phyloP scores from a whole-genome alignment of 2,888 invertebrate species.

The Oscheius sp. region DNA sequence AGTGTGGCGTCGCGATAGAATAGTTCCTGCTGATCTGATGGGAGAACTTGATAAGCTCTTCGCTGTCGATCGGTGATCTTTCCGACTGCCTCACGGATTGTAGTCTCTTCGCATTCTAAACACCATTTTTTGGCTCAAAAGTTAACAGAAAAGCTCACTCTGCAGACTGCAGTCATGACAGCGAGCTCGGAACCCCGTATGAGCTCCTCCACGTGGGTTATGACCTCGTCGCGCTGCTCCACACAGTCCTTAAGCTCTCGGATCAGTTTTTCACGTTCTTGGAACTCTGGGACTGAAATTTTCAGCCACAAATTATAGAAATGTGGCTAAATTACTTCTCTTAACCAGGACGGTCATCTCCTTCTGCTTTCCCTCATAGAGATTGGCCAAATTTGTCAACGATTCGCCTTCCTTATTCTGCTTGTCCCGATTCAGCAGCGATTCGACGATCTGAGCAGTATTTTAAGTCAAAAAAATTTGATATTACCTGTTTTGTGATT shows the following conservation, averaged over 20 bases:
- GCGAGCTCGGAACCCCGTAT: slow-evolving; percentile 59
- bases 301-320: background rate
- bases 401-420: slow-evolving; percentile 40
- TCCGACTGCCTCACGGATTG: slow-evolving; percentile 58
- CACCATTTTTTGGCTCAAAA: background rate
- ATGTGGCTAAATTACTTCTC: slow-evolving; percentile 31
- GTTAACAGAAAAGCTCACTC: slow-evolving; percentile 40
- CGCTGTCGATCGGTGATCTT: slow-evolving; percentile 60
- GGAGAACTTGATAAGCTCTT: slow-evolving; percentile 64
- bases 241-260: slow-evolving; percentile 53
- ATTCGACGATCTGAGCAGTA: slow-evolving; percentile 54
- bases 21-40: slow-evolving; percentile 66
- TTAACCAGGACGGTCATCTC: slow-evolving; percentile 39
- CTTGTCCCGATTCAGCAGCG: slow-evolving; percentile 51
- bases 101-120: slow-evolving; percentile 63
- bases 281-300: slow-evolving; percentile 57
- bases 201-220: slow-evolving; percentile 53
- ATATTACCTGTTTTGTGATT: slow-evolving; percentile 52
- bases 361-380: slow-evolving; percentile 52
- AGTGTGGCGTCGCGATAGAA: slow-evolving; percentile 65
- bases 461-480: background rate
- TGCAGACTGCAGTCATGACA: slow-evolving; percentile 55
- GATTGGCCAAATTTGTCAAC: slow-evolving; percentile 42
- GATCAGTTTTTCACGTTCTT: slow-evolving; percentile 61
- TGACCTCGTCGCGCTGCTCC: slow-evolving; percentile 53